Percentiles rank a stretch among this genome's conserved stretches.
These are phyloP conservation scores for Salvelinus fontinalis DNA, from an alignment of 2,113 vertebrate species.

Conservation along the genomic window DNA sequence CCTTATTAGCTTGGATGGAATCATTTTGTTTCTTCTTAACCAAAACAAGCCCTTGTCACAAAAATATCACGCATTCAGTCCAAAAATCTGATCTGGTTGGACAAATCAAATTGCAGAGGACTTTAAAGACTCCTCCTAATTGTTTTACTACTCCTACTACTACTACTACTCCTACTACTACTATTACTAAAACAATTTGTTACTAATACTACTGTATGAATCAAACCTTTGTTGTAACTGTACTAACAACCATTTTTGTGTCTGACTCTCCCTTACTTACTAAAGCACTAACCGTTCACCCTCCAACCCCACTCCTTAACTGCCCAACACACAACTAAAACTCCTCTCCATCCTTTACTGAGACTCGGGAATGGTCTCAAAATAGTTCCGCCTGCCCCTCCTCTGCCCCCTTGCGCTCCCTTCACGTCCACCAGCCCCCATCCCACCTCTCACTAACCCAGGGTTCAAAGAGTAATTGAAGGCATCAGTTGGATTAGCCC, in stretches of 20 bases:
- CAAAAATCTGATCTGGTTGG: slow-evolving; percentile 67
- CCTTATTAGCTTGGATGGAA: slow-evolving; percentile 64
- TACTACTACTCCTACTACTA: slow-evolving; percentile 56
- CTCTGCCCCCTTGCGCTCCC: background rate
- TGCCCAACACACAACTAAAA: slow-evolving; percentile 24
- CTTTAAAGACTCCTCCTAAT: slow-evolving; percentile 63
- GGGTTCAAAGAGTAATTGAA: slow-evolving; percentile 16
- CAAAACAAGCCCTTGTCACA: slow-evolving; percentile 63
- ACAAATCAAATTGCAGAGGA: slow-evolving; percentile 71
- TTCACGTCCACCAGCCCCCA: slow-evolving; percentile 3
- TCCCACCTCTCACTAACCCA: slow-evolving; percentile 34
- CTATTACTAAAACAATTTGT: slow-evolving; percentile 73
- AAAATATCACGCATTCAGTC: slow-evolving; percentile 64
- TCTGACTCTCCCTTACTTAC: slow-evolving; percentile 81
- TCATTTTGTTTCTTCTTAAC: slow-evolving; percentile 69
- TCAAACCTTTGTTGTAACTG: slow-evolving; percentile 80
- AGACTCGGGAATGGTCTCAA: slow-evolving; percentile 19
- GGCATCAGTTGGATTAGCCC: background rate
- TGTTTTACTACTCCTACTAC: slow-evolving; percentile 38
- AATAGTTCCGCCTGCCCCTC: slow-evolving; percentile 10
- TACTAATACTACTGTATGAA: slow-evolving; percentile 77
- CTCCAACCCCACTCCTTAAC: slow-evolving; percentile 58
- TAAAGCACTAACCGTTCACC: slow-evolving; percentile 81
- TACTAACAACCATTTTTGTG: slow-evolving; percentile 88
- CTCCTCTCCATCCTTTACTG: slow-evolving; percentile 10